Evolutionary conservation across 2,888 invertebrate genomes (phyloP).

Genomic region (Gymnocheta viridis): DNA sequence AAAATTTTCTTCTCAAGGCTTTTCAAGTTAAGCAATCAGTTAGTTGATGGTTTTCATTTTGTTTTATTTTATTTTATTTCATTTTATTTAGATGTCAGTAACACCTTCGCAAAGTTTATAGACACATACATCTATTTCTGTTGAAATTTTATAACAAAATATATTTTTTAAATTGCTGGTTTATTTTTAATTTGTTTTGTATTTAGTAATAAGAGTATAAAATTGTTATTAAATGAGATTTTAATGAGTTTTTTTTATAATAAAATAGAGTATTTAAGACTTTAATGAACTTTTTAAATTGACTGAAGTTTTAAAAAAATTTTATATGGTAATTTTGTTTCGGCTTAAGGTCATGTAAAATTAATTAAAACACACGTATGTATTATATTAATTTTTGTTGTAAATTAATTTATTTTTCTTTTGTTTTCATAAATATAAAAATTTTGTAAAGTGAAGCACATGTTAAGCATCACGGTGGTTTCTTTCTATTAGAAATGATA

Average conservation of each 20-base stretch:
- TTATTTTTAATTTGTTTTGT: not conserved
- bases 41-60: constrained; percentile 27
- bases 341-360: too few species aligned
- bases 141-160: not conserved
- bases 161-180: not conserved
- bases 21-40: constrained; percentile 48
- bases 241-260: not conserved
- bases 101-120: constrained; percentile 36
- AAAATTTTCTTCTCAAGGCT: constrained; percentile 51
- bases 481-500: too few species aligned
- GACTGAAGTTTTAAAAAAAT: not conserved
- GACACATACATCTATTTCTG: not conserved
- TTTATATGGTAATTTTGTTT: too few species aligned
- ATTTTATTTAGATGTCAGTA: constrained; percentile 23
- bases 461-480: too few species aligned
- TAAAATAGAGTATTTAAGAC: not conserved
- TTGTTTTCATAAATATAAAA: too few species aligned
- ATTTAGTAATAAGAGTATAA: not conserved
- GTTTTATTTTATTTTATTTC: too few species aligned
- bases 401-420: too few species aligned
- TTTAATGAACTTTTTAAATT: not conserved
- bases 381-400: too few species aligned
- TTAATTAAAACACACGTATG: too few species aligned
- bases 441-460: too few species aligned
- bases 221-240: not conserved